Percentiles rank a stretch among this genome's conserved stretches.
Conservation (phyloP, 2,113 vertebrate genomes). For the Tiliqua scincoides region DNA sequence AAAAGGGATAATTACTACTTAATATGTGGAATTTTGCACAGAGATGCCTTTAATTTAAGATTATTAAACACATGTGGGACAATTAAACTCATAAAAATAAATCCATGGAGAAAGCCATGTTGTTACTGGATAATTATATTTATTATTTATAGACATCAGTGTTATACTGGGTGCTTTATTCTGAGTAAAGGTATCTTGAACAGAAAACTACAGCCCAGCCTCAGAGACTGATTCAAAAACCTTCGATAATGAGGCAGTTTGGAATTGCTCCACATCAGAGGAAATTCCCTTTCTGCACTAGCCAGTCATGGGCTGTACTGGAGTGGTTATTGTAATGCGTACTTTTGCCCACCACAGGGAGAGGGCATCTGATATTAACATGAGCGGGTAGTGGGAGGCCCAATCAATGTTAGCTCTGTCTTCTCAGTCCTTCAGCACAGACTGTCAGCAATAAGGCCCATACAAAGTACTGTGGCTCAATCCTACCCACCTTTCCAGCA, state of each 20-base stretch:
- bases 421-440: no score
- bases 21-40: conserved; percentile 56
- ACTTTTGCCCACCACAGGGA: background rate
- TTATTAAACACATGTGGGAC: conserved; percentile 50
- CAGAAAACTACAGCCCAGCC: conserved; percentile 14
- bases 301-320: background rate
- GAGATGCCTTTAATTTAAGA: conserved; percentile 43
- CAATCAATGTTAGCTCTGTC: no score
- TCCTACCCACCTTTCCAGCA: no score
- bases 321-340: background rate
- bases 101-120: background rate
- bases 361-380: background rate
- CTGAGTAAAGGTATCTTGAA: conserved; percentile 21
- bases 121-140: conserved; percentile 22
- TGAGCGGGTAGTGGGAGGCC: no score
- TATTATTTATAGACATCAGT: conserved; percentile 25
- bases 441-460: no score
- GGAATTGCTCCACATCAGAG: background rate
- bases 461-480: no score
- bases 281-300: conserved; percentile 6
- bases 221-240: conserved; percentile 7
- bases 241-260: background rate
- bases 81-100: conserved; percentile 46
- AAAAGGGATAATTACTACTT: conserved; percentile 51
- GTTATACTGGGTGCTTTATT: conserved; percentile 9